Evolutionary conservation across 2,113 vertebrate genomes (phyloP), one percentile per base, ranked within the genome.

Genomic region (Crocuta crocuta): DNA sequence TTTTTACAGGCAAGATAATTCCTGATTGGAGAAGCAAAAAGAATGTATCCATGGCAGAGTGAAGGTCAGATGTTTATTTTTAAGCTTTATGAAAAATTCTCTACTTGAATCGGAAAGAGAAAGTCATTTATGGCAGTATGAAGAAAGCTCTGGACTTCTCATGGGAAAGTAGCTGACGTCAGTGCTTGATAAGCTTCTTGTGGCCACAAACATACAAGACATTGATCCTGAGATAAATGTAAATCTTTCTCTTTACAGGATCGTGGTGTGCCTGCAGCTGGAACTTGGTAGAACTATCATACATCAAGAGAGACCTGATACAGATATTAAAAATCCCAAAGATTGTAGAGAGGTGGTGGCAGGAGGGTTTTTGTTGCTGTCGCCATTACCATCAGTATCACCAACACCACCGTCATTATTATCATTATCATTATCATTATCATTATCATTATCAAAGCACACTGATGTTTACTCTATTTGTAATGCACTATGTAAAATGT

Each of bases 71-170:
- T 80, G 96, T 81, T 97, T 97, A 94, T 96, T 97, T 96, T 97
- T 94, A 84, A 86, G 76, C 28, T 35, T 91, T 55, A 70, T 80
- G 80, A 95, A 97, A 86, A 96, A 43, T 93, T 91, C 84, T 97
- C 43, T 90, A n/a, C 70, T 96, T 81, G 70, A 97, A 89, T 70
- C 43, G 58, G 76, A 95, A 96, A 84, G 96, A 58, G 76, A 97
- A 95, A 96, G 70, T 74, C 85, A 45, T 92, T 95, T 86, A 81
- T n/a, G 23, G 84, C 48, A 65, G 21, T 85, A 84, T 61, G 78
- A 91, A 95, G 78, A 89, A 95, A 97, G 92, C 78, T 95, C 92
- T 95, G 65, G 80, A 82, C 89, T 96, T 98, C 98, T 97, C 95
- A 96, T 89, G 96, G 94, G 97, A 96, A 97, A 97, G 91, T 35